Evolutionary conservation across 2,113 vertebrate species (phyloP), one percentile per base, ranked within the genome.

Genomic region (Tragelaphus scriptus): DNA sequence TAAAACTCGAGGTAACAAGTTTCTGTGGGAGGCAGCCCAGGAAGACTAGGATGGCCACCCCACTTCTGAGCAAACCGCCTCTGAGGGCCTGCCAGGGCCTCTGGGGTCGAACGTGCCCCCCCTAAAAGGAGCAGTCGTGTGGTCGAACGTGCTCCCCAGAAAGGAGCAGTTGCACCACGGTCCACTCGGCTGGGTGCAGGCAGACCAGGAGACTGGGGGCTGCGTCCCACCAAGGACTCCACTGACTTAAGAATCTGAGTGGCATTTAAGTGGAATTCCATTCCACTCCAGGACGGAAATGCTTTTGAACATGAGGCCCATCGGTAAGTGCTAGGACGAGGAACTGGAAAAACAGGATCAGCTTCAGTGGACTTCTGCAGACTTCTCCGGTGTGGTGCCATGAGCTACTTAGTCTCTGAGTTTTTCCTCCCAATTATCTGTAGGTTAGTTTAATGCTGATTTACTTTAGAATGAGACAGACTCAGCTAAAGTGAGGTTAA

Each of bases 291-390:
- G n/a, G 51, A 30, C 2, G 12, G 44, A 9, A 19, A 16, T 1
- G 1, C 40, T 17, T 28, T 4, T 0, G 1, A 14, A 3, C 15
- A 1, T 4, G 4, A 80, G 58, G 17, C 6, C 1, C 3, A 6
- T 6, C 2, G 15, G 7, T 3, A 10, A 11, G 14, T 47, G 12
- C 6, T 16, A 0, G 7, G 23, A 9, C 1, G 12, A 55, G 23
- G 7, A 6, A 2, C 4, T 0, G 25, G 15, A 21, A 4, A 40
- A 16, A 9, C 10, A 4, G 15, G 23, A 4, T 15, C 56, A 16
- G 13, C 25, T 14, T 10, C n/a, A 47, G 51, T 53, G 47, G 49
- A 11, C 12, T 55, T 6, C 7, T 3, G 9, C 4, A 59, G 87
- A 25, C 21, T 12, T 32, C 6, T 49, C 13, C 28, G 15, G 3